Evolutionary conservation across 2,797 vertebrate genomes (phyloP), one percentile per base, ranked within the genome.

Genomic region (Prionace glauca): DNA sequence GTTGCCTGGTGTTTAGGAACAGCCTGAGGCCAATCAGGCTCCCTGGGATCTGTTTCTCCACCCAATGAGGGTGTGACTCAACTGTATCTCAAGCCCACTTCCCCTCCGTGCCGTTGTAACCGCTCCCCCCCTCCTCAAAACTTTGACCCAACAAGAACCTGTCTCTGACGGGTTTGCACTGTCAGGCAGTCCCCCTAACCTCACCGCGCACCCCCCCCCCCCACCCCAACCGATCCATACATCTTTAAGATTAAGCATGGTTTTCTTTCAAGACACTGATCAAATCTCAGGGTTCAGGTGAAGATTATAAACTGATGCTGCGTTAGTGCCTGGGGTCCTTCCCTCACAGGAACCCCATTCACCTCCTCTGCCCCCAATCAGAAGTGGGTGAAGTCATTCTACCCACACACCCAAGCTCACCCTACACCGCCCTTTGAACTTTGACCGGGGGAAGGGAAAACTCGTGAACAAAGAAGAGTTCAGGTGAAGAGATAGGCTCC

Each of bases 251-350:
- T 84, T 45, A 84, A 41, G 81, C 41, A 84, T 50, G 45, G 45
- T 50, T 50, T 50, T 50, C 45, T 50, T 50, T 50, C 45, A 50
- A 50, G 81, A 22, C 81, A 45, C 36, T 84, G 81, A 84, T 84
- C 81, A 41, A 84, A 84, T 84, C 81, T 84, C 81, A 84, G 81
- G 81, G 81, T 84, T 84, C 81, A 45, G 41, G 10, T 84, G 81
- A 45, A 45, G 18, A 41, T 84, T 22, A n/a, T n/a, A n/a, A 77
- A 77, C 74, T 77, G 29, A 0, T 32, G 29, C 29, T 77, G 74
- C 14, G 74, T n/a, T n/a, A 10, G 29, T 77, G 74, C 74, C 74
- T 77, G 32, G 32, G 45, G 45, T 77, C 2, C 74, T 77, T 11
- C 74, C 11, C 74, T 77, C 29, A 29, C 74, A 77, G 32, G 32